phyloP scores from a whole-genome alignment of 2,113 vertebrate genomes.

The Agelaius phoeniceus region DNA sequence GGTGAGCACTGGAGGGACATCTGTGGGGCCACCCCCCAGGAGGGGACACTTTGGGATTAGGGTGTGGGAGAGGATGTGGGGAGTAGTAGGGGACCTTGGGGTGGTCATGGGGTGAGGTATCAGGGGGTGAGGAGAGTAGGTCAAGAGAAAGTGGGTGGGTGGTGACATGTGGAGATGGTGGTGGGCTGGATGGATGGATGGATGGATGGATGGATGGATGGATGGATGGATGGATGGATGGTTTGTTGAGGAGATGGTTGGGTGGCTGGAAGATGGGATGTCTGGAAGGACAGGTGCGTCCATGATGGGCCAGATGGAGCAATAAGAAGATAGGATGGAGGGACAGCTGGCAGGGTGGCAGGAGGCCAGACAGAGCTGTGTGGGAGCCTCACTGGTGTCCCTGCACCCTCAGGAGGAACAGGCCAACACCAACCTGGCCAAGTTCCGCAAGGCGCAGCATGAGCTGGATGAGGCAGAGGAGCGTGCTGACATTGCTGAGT shows the following conservation, averaged over 20 bases:
- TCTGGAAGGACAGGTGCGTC: not conserved
- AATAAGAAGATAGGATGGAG: not conserved
- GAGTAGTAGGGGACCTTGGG: not conserved
- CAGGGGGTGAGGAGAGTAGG: not conserved
- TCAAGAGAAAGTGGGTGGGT: not conserved
- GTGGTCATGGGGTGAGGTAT: rapidly evolving
- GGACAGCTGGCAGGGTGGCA: not conserved
- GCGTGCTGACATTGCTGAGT: not conserved
- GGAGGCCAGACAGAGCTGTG: not conserved
- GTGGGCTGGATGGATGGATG: not conserved
- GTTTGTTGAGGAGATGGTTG: not conserved
- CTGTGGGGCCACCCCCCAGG: no score
- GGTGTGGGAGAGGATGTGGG: not conserved
- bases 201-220: not conserved
- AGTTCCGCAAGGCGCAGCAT: not conserved
- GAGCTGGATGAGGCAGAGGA: slow-evolving; percentile 8
- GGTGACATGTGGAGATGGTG: not conserved
- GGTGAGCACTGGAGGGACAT: not conserved
- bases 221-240: not conserved
- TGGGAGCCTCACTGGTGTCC: not conserved
- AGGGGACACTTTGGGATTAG: not conserved
- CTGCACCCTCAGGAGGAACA: not conserved
- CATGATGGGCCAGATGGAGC: not conserved
- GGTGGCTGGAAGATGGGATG: not conserved
- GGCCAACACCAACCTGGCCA: not conserved